Conservation (phyloP, 2,113 vertebrate genomes). For the Ammodytes marinus region DNA sequence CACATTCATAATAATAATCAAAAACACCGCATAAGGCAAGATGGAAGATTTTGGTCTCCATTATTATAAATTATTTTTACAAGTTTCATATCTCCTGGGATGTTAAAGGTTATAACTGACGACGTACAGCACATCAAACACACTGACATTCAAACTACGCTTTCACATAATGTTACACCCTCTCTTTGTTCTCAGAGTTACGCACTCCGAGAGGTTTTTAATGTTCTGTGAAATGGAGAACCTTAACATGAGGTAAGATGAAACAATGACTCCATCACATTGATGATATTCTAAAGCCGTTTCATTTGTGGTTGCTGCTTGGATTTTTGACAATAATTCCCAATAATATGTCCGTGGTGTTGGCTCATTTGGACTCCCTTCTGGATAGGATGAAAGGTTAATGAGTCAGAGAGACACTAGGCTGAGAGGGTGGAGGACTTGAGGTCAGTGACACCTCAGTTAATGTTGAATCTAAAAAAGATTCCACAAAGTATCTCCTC, state of each 20-base stretch:
- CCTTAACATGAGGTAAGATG: constrained; percentile 44
- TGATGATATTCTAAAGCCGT: neutral
- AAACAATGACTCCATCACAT: constrained; percentile 29
- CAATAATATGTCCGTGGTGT: constrained; percentile 6
- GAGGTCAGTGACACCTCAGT: neutral
- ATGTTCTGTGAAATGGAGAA: constrained; percentile 22
- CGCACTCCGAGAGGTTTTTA: constrained; percentile 4
- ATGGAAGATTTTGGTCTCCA: neutral
- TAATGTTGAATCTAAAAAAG: neutral
- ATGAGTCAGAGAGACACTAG: constrained; percentile 31
- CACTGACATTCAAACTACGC: constrained; percentile 4
- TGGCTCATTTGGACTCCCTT: constrained; percentile 19
- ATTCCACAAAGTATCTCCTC: neutral
- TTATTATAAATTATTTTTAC: neutral
- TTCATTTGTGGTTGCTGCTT: constrained; percentile 2
- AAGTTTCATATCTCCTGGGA: neutral
- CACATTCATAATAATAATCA: neutral
- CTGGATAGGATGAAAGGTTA: constrained; percentile 35
- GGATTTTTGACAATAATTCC: constrained; percentile 18
- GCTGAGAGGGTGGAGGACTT: neutral
- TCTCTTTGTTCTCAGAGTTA: constrained; percentile 21
- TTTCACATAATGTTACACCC: neutral
- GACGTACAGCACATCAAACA: constrained; percentile 6
- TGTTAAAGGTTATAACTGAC: constrained; percentile 25
- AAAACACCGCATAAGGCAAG: neutral